phyloP scores from a whole-genome alignment of 2,113 vertebrate genomes.

The Bombycilla garrulus region DNA sequence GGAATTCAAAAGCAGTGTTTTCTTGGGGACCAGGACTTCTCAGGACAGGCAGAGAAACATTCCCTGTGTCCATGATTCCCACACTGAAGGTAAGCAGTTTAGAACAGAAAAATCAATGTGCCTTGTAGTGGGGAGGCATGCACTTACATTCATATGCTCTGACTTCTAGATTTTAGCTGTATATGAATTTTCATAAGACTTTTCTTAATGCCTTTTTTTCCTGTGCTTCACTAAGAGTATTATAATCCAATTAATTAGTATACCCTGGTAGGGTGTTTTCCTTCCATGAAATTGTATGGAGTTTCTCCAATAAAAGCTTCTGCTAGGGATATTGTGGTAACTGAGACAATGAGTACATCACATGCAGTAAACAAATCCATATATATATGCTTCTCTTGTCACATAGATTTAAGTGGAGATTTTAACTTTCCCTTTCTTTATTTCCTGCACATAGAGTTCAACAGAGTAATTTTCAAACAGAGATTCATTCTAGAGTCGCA shows the following conservation, averaged over 20 bases:
- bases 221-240: neutral
- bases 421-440: neutral
- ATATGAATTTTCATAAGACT: neutral
- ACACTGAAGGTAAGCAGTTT: neutral
- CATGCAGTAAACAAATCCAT: neutral
- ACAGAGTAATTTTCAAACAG: neutral
- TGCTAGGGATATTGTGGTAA: neutral
- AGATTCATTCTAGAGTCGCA: neutral
- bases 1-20: too few species aligned
- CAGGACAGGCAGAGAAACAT: too few species aligned
- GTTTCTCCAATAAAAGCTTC: neutral
- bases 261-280: neutral
- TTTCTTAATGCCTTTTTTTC: neutral
- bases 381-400: neutral
- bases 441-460: neutral
- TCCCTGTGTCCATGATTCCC: too few species aligned
- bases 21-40: too few species aligned
- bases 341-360: neutral
- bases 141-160: neutral
- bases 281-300: neutral
- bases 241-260: neutral
- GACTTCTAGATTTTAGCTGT: neutral
- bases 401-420: neutral
- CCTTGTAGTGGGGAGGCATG: neutral
- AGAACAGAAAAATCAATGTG: neutral